Conservation (phyloP, 2,797 vertebrate genomes). For the Geotrypetes seraphini region DNA sequence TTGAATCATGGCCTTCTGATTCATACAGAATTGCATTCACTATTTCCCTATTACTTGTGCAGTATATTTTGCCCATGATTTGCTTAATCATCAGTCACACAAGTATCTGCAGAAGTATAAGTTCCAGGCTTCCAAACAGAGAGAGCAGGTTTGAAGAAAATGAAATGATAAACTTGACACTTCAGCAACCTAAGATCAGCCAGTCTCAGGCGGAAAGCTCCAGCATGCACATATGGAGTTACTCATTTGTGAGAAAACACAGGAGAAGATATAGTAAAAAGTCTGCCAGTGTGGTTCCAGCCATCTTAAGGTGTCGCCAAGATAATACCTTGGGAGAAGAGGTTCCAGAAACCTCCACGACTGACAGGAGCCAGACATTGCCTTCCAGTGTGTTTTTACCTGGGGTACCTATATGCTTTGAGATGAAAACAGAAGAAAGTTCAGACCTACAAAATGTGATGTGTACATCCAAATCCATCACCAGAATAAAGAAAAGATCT, state of each 20-base stretch:
- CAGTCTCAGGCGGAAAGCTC: conserved; percentile 16
- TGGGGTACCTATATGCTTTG: conserved; percentile 65
- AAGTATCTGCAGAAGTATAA: conserved; percentile 60
- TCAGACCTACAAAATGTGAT: conserved; percentile 37
- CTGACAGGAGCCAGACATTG: conserved; percentile 40
- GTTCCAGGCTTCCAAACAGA: conserved; percentile 43
- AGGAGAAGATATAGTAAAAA: conserved; percentile 61
- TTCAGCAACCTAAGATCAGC: conserved; percentile 43
- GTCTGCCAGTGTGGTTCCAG: conserved; percentile 54
- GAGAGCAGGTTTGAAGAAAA: conserved; percentile 54
- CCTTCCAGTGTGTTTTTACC: conserved; percentile 52
- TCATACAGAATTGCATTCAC: conserved; percentile 65
- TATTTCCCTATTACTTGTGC: conserved; percentile 54
- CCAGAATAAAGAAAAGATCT: conserved; percentile 54
- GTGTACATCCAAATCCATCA: conserved; percentile 40
- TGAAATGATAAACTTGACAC: conserved; percentile 60
- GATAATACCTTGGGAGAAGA: conserved; percentile 17
- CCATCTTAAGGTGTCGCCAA: conserved; percentile 29
- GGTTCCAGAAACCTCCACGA: conserved; percentile 31
- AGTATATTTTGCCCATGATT: conserved; percentile 60
- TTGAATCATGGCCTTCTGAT: conserved; percentile 63
- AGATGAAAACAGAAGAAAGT: conserved; percentile 56
- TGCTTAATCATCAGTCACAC: conserved; percentile 64
- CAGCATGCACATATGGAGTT: conserved; percentile 37
- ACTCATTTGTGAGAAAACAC: conserved; percentile 45